Evolutionary conservation across 2,113 vertebrate genomes (phyloP).

Genomic region (Plecotus auritus): DNA sequence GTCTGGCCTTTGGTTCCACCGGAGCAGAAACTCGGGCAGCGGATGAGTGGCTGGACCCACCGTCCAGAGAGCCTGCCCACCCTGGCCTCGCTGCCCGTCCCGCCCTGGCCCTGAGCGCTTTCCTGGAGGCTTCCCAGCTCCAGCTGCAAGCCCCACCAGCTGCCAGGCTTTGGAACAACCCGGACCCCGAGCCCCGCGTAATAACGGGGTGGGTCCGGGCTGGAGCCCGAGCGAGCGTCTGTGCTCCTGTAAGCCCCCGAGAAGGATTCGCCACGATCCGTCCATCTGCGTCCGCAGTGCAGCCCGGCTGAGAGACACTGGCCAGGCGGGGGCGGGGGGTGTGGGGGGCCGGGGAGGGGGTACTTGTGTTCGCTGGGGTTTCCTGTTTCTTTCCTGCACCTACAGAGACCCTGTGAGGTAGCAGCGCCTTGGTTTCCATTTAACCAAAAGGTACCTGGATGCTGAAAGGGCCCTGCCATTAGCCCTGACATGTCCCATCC

Average conservation of each 20-base stretch:
- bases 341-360: too few relatives aligned
- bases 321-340: rapidly evolving
- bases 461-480: neutral
- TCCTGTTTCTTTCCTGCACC: neutral
- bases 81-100: neutral
- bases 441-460: neutral
- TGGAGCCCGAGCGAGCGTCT: neutral
- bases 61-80: neutral
- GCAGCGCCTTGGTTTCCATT: neutral
- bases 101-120: neutral
- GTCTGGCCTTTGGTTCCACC: neutral
- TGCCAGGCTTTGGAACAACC: too few relatives aligned
- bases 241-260: neutral
- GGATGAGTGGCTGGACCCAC: neutral
- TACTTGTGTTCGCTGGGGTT: neutral
- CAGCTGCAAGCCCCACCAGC: neutral
- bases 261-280: rapidly evolving
- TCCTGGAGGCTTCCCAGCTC: neutral
- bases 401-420: neutral
- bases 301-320: neutral
- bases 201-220: neutral
- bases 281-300: neutral
- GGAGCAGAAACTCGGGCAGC: neutral
- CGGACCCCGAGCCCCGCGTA: neutral
- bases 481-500: neutral